Conservation (phyloP, 2,888 invertebrate species). For the Pimpla rufipes region DNA sequence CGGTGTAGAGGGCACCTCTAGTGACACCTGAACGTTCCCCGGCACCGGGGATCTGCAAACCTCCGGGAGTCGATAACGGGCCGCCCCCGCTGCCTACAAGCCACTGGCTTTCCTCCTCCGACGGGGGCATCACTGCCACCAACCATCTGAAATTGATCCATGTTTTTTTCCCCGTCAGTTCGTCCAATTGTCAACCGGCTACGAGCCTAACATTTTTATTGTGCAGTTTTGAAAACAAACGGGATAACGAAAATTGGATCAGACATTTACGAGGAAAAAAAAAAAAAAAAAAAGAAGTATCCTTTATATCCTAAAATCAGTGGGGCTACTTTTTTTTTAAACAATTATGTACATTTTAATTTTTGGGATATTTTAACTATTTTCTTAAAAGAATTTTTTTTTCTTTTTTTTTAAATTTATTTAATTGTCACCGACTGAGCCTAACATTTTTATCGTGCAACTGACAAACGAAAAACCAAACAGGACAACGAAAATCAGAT, state of each 20-base stretch:
- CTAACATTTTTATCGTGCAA: background rate
- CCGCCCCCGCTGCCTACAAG: conserved; percentile 81
- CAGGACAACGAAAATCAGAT: background rate
- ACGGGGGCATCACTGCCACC: conserved; percentile 86
- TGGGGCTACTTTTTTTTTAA: background rate
- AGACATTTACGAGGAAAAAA: background rate
- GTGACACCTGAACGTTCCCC: conserved; percentile 74
- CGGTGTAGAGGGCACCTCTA: conserved; percentile 85
- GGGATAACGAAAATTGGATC: background rate
- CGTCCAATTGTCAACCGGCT: background rate
- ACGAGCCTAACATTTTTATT: background rate
- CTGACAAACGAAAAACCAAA: background rate
- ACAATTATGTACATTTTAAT: too few relatives aligned
- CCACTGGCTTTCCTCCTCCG: conserved; percentile 88
- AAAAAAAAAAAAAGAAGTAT: background rate
- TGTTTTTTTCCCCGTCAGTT: conserved; percentile 1
- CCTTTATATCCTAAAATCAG: too few relatives aligned
- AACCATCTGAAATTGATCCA: conserved; percentile 79
- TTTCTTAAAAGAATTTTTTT: too few relatives aligned
- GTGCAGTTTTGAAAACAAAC: background rate
- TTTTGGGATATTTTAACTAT: too few relatives aligned
- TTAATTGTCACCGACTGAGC: background rate
- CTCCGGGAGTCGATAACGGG: conserved; percentile 69
- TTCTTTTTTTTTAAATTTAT: background rate
- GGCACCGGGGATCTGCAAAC: conserved; percentile 73